These are phyloP conservation scores for Tragelaphus strepsiceros DNA, from an alignment of 2,113 vertebrate species.

Conservation along the genomic window DNA sequence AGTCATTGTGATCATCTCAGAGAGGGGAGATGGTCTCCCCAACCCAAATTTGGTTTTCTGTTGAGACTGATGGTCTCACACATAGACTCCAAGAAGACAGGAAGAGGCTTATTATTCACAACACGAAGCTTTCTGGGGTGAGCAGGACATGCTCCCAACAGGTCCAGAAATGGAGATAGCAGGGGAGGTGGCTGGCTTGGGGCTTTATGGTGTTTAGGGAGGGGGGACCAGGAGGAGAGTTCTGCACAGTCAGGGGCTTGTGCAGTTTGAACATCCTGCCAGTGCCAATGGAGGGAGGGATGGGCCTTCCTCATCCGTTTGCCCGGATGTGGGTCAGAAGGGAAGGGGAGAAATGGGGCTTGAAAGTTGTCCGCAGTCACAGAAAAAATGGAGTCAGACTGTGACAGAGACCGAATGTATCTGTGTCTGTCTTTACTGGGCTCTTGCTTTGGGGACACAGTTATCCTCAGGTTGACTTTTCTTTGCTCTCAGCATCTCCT, in stretches of 20 bases:
- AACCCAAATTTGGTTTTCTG: neutral
- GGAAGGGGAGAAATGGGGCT: neutral
- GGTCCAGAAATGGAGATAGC: neutral
- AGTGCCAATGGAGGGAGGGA: neutral
- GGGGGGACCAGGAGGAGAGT: neutral
- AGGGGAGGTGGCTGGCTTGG: neutral
- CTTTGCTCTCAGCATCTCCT: neutral
- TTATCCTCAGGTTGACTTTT: neutral
- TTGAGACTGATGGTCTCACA: neutral
- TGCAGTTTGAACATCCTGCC: neutral
- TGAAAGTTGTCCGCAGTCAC: neutral
- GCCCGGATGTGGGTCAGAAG: neutral
- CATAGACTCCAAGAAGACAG: neutral
- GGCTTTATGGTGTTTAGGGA: neutral
- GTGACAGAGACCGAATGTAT: neutral
- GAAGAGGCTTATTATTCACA: neutral
- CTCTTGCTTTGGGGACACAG: neutral
- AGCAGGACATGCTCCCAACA: neutral
- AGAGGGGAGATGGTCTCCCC: neutral
- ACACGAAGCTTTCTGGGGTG: neutral
- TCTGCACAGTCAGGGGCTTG: neutral
- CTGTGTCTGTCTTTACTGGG: neutral
- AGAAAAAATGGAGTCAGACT: neutral
- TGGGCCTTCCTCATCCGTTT: neutral
- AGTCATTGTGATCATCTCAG: neutral